Conservation (phyloP, 1,140 invertebrate species). For the Drosophila melanica region DNA sequence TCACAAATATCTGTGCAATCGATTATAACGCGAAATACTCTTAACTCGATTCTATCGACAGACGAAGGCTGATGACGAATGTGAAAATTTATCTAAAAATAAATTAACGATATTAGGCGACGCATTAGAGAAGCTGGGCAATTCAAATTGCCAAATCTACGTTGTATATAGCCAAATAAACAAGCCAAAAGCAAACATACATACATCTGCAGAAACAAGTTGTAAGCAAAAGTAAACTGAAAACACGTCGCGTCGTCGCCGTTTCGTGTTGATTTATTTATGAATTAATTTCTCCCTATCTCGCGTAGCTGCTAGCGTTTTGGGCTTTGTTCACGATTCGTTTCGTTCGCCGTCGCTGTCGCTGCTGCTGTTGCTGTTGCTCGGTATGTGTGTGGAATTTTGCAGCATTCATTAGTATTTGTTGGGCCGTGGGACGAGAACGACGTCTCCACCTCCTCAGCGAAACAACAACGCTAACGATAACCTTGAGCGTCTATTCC, state of each 20-base stretch:
- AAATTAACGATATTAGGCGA: conserved; percentile 45
- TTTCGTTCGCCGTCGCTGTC: conserved; percentile 34
- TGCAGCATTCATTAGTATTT: conserved; percentile 57
- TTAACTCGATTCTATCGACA: conserved; percentile 21
- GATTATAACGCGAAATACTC: conserved; percentile 11
- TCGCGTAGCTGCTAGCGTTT: conserved; percentile 42
- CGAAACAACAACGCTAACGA: conserved; percentile 14
- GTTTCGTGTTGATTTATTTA: conserved; percentile 70
- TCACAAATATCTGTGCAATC: conserved; percentile 17
- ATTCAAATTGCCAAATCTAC: conserved; percentile 46
- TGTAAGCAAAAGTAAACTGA: conserved; percentile 40
- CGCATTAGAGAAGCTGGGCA: conserved; percentile 36
- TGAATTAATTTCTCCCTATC: conserved; percentile 73
- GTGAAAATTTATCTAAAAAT: conserved; percentile 55
- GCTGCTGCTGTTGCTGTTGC: conserved; percentile 4
- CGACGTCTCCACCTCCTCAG: conserved; percentile 39
- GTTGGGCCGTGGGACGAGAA: conserved; percentile 53
- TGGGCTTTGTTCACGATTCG: conserved; percentile 58
- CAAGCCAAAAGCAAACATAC: conserved; percentile 36
- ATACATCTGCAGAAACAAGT: conserved; percentile 33
- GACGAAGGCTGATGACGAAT: conserved; percentile 46
- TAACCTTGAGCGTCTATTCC: conserved; percentile 42
- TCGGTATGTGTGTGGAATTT: conserved; percentile 55
- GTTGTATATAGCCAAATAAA: conserved; percentile 43
- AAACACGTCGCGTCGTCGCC: conserved; percentile 52